A percentile compares a stretch with the other conserved stretches of the same genome.
Conservation (phyloP, 2,888 invertebrate species). For the Spilosoma lubricipeda region DNA sequence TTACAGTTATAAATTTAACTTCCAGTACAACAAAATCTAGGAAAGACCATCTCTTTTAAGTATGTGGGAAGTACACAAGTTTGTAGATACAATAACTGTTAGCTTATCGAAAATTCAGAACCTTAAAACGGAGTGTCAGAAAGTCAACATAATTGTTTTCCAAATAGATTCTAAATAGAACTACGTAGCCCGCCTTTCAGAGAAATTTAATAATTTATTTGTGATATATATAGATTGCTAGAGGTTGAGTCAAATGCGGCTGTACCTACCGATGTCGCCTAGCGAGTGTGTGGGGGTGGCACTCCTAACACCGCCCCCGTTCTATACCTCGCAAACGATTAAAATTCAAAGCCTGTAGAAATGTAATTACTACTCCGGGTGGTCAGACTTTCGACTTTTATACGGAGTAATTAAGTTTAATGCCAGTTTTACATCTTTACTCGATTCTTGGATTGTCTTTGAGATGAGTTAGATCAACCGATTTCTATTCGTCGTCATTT, state of each 20-base stretch:
- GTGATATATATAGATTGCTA: conserved; percentile 56
- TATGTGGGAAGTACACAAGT: neutral
- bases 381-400: conserved; percentile 81
- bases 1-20: neutral
- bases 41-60: no score
- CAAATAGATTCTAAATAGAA: conserved; percentile 3
- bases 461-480: conserved; percentile 46
- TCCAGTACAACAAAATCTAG: no score
- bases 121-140: neutral
- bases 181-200: neutral
- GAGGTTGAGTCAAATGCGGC: conserved; percentile 46
- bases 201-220: conserved; percentile 26
- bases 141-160: neutral
- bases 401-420: conserved; percentile 81
- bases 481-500: conserved; percentile 50
- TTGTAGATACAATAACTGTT: neutral
- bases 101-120: neutral
- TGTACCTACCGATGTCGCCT: neutral
- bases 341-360: conserved; percentile 84
- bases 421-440: conserved; percentile 75
- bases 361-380: conserved; percentile 81
- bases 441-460: conserved; percentile 62
- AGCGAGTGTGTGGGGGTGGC: conserved; percentile 20
- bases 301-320: conserved; percentile 51
- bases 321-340: conserved; percentile 67